phyloP scores from a whole-genome alignment of 2,797 vertebrate species.

The Clarias platycephalus region DNA sequence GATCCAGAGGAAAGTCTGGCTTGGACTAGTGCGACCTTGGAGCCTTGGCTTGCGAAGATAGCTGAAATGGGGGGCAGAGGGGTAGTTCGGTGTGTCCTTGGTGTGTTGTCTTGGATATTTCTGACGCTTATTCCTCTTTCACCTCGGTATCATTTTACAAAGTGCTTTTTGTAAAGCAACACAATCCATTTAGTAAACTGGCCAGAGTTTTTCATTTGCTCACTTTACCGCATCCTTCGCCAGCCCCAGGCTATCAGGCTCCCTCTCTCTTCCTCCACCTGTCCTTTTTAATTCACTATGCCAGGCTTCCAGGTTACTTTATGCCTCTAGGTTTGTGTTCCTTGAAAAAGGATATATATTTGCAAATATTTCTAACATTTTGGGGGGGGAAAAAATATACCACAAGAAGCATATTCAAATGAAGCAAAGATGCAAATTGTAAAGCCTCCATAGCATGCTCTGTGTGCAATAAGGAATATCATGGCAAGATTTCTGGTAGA shows the following conservation, averaged over 20 bases:
- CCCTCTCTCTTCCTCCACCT: slow-evolving; percentile 37
- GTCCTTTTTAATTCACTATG: slow-evolving; percentile 29
- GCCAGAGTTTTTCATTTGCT: slow-evolving; percentile 39
- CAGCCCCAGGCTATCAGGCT: slow-evolving; percentile 29
- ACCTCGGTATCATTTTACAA: slow-evolving; percentile 49
- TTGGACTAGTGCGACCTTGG: slow-evolving; percentile 91
- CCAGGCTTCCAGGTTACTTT: neutral
- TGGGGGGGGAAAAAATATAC: neutral
- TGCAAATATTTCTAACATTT: neutral
- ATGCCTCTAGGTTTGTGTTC: neutral
- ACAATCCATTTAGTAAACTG: slow-evolving; percentile 52
- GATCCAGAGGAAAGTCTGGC: slow-evolving; percentile 91
- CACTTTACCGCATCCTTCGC: slow-evolving; percentile 45
- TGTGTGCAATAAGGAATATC: neutral
- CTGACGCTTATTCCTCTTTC: slow-evolving; percentile 19
- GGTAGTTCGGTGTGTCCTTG: slow-evolving; percentile 56
- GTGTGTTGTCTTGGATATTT: slow-evolving; percentile 39
- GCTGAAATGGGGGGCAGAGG: slow-evolving; percentile 52
- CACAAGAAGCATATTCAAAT: neutral
- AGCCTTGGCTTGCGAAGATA: slow-evolving; percentile 81
- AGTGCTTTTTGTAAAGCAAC: slow-evolving; percentile 57
- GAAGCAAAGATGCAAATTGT: neutral
- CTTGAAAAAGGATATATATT: neutral
- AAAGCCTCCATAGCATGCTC: neutral
- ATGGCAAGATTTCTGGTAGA: neutral